Base-by-base conservation (phyloP, 2,797 vertebrate genomes). In the Mormyrus proboscirostris region DNA sequence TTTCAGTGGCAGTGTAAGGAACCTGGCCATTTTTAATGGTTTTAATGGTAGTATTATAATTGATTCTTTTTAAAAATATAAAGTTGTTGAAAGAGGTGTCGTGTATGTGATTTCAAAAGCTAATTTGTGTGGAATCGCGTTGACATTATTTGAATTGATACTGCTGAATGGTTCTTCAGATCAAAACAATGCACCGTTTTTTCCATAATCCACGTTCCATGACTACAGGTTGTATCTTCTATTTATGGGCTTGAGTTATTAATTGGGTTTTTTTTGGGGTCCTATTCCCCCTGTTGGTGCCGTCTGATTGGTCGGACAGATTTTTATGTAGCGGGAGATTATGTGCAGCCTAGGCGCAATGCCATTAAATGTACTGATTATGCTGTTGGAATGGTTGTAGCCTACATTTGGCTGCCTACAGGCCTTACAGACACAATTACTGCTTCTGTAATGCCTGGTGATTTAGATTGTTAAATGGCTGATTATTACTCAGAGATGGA, bases 291-390 rank as follows among this genome's bases (percentile, higher is more conserved):
- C 89, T 79, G 4, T 29, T 84, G 47, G 73, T 38, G 92, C 93
- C 47, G 89, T 90, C 90, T 86, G 69, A 92, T 93, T 89, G 89
- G 29, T 92, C 91, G 90, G 90, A 91, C 86, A 92, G 94, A 94
- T 94, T 73, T 38, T 73, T 94, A 93, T 51, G 79, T 87, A 88
- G 85, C 88, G 12, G 55, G 85, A 92, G 94, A 94, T 95, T 94
- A 94, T 90, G 90, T 92, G 93, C 93, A 92, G 92, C 91, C 91
- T 93, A 89, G 93, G 92, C 82, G 94, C 94, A 94, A 93, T 93
- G 91, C 93, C 93, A 92, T 95, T 94, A 93, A 94, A 95, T 94
- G 93, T 92, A 94, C 92, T 93, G 92, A 95, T 95, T 92, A 93
- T 92, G 89, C 91, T 91, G 92, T 93, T 92, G 93, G 91, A 82